A percentile compares a stretch with the other conserved stretches of the same genome.
These are phyloP conservation scores for Platysteira castanea DNA, from an alignment of 2,113 vertebrate species.

Conservation along the genomic window DNA sequence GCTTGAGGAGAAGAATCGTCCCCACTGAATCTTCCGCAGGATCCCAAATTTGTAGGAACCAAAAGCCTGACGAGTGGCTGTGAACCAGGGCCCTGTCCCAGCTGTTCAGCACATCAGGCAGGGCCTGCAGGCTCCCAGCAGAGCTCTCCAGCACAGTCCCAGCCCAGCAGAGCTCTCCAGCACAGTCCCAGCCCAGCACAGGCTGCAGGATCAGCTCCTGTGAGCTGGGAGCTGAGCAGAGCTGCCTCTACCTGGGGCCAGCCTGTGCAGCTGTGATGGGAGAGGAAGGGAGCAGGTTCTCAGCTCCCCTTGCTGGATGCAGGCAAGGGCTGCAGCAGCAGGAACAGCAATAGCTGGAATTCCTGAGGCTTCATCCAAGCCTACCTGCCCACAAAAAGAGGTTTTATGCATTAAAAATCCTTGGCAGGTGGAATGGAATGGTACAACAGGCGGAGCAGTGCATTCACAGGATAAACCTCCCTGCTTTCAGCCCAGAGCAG, in stretches of 20 bases:
- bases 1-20: not conserved
- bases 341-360: not conserved
- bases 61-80: not conserved
- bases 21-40: not conserved
- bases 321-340: conserved; percentile 34
- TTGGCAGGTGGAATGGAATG: not conserved
- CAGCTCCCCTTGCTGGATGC: conserved; percentile 51
- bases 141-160: not conserved
- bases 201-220: not conserved
- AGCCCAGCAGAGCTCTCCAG: not conserved
- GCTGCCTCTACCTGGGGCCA: not conserved
- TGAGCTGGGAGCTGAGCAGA: not conserved
- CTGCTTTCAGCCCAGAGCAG: not conserved
- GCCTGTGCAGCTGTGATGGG: not conserved
- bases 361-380: not conserved
- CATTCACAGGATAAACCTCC: not conserved
- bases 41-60: not conserved
- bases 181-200: not conserved
- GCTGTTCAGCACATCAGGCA: conserved; percentile 26
- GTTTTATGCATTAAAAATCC: not conserved
- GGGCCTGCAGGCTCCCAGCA: not conserved
- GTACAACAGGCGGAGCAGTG: not conserved
- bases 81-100: not conserved
- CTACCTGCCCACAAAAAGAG: not conserved
- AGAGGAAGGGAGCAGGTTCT: not conserved